These are phyloP conservation scores for Drosophila greeni DNA, from an alignment of 2,888 invertebrate genomes.

Conservation along the genomic window DNA sequence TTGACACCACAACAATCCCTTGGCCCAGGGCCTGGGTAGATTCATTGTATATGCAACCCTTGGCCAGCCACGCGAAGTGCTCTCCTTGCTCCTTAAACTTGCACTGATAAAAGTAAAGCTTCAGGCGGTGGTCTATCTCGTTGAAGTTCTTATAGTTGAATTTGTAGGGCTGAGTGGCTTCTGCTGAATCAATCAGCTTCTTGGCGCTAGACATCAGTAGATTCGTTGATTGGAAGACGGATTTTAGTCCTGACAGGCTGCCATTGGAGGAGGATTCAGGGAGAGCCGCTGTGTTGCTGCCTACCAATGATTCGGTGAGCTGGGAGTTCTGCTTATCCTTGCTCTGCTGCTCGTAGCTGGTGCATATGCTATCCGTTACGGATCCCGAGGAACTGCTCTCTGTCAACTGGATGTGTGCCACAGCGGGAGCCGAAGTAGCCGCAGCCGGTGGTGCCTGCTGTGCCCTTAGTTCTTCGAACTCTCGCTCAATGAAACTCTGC, in stretches of 20 bases:
- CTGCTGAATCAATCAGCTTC: slow-evolving; percentile 62
- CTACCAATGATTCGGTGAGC: slow-evolving; percentile 21
- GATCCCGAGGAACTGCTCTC: slow-evolving; percentile 84
- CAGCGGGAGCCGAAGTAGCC: slow-evolving; percentile 36
- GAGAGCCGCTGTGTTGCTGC: slow-evolving; percentile 17
- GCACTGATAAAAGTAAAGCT: slow-evolving; percentile 80
- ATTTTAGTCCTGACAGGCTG: slow-evolving; percentile 67
- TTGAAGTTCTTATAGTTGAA: slow-evolving; percentile 81
- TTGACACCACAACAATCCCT: slow-evolving; percentile 81
- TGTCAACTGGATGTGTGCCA: slow-evolving; percentile 79
- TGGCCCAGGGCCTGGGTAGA: slow-evolving; percentile 76
- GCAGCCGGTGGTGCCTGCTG: slow-evolving; percentile 11
- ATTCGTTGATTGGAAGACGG: slow-evolving; percentile 80
- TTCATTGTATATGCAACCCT: slow-evolving; percentile 79
- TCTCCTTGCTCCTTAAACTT: slow-evolving; percentile 81
- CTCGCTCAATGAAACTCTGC: slow-evolving; percentile 65
- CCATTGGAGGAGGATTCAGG: slow-evolving; percentile 9
- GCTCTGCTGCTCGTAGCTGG: slow-evolving; percentile 80
- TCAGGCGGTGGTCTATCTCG: slow-evolving; percentile 82
- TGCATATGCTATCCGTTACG: slow-evolving; percentile 82
- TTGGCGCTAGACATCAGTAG: slow-evolving; percentile 78
- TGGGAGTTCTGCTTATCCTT: slow-evolving; percentile 52
- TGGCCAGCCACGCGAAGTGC: slow-evolving; percentile 80
- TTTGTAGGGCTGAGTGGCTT: slow-evolving; percentile 76
- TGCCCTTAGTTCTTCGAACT: slow-evolving; percentile 49